These are phyloP conservation scores for Antechinus flavipes DNA, from an alignment of 2,113 vertebrate species.

Conservation along the genomic window DNA sequence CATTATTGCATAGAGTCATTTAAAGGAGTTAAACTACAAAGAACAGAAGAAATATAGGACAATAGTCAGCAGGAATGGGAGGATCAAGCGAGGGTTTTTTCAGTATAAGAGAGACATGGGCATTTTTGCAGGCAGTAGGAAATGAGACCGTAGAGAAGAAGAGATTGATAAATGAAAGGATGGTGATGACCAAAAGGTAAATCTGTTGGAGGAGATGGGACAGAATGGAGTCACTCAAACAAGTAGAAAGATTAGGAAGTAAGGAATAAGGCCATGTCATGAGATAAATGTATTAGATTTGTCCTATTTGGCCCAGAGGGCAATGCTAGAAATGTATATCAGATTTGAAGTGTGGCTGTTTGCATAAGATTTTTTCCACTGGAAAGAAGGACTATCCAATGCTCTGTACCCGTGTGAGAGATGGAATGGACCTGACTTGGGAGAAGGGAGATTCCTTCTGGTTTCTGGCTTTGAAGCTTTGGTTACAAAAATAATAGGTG, in stretches of 20 bases:
- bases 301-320: neutral
- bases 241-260: neutral
- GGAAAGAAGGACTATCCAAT: neutral
- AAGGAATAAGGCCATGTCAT: neutral
- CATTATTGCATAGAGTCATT: neutral
- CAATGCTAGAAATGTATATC: neutral
- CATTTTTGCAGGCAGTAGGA: neutral
- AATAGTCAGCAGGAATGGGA: neutral
- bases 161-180: neutral
- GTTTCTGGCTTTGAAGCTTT: neutral
- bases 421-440: neutral
- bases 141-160: neutral
- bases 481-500: neutral
- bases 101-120: neutral
- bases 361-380: neutral
- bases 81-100: neutral
- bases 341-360: neutral
- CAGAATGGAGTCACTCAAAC: neutral
- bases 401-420: neutral
- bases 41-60: neutral
- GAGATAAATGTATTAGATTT: neutral
- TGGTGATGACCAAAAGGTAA: neutral
- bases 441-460: neutral
- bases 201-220: neutral
- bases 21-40: neutral